Evolutionary conservation across 53 echinoderm and acorn worm species (phyloP).

Genomic region (Hippasteria phrygiana): DNA sequence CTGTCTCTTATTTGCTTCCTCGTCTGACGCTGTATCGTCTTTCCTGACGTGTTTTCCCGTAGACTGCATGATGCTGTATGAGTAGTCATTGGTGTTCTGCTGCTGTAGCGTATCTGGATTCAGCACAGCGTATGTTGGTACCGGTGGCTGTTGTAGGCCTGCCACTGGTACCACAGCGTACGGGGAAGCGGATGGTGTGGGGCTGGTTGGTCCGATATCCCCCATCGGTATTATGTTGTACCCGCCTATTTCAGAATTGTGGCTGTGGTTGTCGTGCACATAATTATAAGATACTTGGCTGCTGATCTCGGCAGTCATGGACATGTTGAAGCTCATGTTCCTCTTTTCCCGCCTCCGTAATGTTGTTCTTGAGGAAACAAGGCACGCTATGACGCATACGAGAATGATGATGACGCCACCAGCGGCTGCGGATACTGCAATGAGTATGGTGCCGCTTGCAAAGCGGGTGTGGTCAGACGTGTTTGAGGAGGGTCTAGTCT

Average conservation of each 20-base stretch:
- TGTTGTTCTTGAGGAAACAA: background rate
- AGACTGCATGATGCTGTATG: background rate
- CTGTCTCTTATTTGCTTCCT: background rate
- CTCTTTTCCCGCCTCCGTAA: background rate
- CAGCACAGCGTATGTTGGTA: background rate
- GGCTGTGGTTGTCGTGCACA: background rate
- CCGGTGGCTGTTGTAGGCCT: background rate
- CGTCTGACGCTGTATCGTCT: background rate
- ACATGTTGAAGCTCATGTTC: background rate
- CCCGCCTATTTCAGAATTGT: background rate
- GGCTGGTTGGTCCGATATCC: background rate
- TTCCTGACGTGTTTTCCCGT: background rate
- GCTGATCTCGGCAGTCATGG: background rate
- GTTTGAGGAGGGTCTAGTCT: background rate
- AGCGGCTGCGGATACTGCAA: background rate
- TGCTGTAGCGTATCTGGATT: background rate
- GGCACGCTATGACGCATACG: slow-evolving; percentile 1
- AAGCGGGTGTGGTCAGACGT: background rate
- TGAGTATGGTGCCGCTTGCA: background rate
- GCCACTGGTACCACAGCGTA: background rate
- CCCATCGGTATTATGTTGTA: background rate
- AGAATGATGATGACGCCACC: slow-evolving; percentile 9
- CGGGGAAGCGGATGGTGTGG: background rate
- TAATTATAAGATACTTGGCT: background rate
- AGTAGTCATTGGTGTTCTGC: background rate